Conservation (phyloP, 2,113 vertebrate genomes). For the Nyctibius bracteatus region DNA sequence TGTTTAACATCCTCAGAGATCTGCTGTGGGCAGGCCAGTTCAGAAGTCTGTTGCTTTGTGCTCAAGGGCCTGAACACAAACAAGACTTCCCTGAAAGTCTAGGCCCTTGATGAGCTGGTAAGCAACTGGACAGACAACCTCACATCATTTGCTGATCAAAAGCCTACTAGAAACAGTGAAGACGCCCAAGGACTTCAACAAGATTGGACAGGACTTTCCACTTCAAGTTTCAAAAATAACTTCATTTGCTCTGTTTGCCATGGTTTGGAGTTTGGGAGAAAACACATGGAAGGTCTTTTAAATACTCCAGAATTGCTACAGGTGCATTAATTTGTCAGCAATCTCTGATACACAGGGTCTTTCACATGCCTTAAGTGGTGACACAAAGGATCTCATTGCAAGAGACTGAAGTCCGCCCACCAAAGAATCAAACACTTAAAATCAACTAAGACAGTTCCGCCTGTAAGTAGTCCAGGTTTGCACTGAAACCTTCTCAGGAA, state of each 20-base stretch:
- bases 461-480: neutral
- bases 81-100: neutral
- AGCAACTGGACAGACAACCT: neutral
- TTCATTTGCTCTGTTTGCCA: neutral
- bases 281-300: neutral
- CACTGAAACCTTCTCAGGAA: neutral
- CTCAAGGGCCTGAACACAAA: neutral
- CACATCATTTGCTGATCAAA: neutral
- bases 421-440: neutral
- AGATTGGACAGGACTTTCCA: neutral
- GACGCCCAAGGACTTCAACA: neutral
- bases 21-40: neutral
- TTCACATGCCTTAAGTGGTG: neutral
- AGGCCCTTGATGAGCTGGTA: neutral
- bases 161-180: neutral
- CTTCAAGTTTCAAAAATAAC: neutral
- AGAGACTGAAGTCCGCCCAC: neutral
- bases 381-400: neutral
- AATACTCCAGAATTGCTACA: neutral
- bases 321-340: neutral
- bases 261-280: neutral
- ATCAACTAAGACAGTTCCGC: neutral
- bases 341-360: accelerated
- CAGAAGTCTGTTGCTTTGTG: neutral
- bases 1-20: neutral